These are phyloP conservation scores for Emydoidea blandingii DNA, from an alignment of 2,797 vertebrate genomes.

Conservation along the genomic window DNA sequence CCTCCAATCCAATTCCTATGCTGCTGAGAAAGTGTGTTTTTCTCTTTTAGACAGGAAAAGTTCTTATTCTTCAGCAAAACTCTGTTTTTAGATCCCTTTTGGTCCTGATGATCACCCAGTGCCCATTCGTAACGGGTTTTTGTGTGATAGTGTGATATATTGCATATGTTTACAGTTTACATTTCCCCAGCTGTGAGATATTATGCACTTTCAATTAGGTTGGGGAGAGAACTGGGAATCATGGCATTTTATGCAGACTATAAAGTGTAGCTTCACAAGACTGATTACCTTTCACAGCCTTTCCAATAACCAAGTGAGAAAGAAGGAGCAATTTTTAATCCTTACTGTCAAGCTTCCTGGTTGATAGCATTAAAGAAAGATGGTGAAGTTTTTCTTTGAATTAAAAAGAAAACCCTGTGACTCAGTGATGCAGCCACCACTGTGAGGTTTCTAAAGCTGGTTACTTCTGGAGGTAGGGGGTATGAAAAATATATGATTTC, in stretches of 20 bases:
- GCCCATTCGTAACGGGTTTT: constrained; percentile 77
- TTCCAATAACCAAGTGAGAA: constrained; percentile 84
- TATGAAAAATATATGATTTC: constrained; percentile 32
- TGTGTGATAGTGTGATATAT: constrained; percentile 79
- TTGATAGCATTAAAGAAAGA: constrained; percentile 83
- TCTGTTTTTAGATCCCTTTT: constrained; percentile 70
- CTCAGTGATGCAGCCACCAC: constrained; percentile 47
- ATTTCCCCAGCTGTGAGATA: constrained; percentile 83
- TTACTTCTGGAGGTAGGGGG: constrained; percentile 34
- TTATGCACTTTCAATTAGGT: constrained; percentile 84
- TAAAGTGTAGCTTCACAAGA: constrained; percentile 84
- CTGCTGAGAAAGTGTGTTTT: constrained; percentile 54
- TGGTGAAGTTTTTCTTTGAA: constrained; percentile 75
- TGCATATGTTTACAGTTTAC: constrained; percentile 81
- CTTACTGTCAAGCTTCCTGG: constrained; percentile 83
- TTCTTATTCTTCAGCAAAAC: constrained; percentile 61
- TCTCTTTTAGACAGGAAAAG: background rate
- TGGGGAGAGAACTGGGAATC: constrained; percentile 80
- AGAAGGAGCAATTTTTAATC: constrained; percentile 85
- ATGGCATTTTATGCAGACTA: constrained; percentile 84
- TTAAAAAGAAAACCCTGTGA: constrained; percentile 75
- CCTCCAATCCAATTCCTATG: constrained; percentile 58
- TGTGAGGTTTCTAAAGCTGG: constrained; percentile 65
- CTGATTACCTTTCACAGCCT: constrained; percentile 85
- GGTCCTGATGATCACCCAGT: constrained; percentile 71